These are phyloP conservation scores for Cyanoramphus novaezelandiae DNA, from an alignment of 2,113 vertebrate genomes.

Conservation along the genomic window DNA sequence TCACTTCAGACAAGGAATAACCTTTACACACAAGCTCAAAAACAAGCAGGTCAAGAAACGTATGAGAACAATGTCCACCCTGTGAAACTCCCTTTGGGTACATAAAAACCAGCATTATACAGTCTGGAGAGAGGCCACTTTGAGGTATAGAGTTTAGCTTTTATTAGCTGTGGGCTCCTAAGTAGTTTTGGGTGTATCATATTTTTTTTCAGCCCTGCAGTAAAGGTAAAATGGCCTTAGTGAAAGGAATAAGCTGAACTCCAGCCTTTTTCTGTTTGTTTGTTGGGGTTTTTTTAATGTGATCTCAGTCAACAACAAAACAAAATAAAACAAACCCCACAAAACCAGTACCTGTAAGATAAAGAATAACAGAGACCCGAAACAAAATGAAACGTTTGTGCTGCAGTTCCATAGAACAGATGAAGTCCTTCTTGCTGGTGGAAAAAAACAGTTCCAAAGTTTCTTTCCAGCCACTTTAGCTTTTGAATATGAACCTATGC, in stretches of 20 bases:
- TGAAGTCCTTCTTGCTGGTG: not conserved
- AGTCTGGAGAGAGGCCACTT: not conserved
- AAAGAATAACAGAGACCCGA: not conserved
- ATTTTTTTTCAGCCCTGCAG: not conserved
- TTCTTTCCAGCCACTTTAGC: not conserved
- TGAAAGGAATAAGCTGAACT: not conserved
- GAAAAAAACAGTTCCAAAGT: not conserved
- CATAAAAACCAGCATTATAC: constrained; percentile 20
- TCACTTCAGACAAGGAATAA: not conserved
- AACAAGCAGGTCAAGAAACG: constrained; percentile 41
- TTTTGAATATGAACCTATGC: not conserved
- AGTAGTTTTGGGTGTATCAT: not conserved
- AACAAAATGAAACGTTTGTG: not conserved
- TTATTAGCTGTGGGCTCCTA: not conserved
- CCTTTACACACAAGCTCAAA: constrained; percentile 5
- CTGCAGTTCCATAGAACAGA: not conserved
- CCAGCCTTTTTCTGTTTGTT: not conserved
- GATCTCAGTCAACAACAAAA: not conserved
- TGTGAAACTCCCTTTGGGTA: constrained; percentile 30
- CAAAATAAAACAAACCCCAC: not conserved
- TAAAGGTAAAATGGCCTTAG: not conserved
- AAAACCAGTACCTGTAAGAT: not conserved
- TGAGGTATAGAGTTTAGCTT: not conserved
- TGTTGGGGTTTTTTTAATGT: not conserved
- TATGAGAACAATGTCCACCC: not conserved